Base-by-base conservation (phyloP, 2,797 vertebrate genomes). In the Melanotaenia maccullochi region DNA sequence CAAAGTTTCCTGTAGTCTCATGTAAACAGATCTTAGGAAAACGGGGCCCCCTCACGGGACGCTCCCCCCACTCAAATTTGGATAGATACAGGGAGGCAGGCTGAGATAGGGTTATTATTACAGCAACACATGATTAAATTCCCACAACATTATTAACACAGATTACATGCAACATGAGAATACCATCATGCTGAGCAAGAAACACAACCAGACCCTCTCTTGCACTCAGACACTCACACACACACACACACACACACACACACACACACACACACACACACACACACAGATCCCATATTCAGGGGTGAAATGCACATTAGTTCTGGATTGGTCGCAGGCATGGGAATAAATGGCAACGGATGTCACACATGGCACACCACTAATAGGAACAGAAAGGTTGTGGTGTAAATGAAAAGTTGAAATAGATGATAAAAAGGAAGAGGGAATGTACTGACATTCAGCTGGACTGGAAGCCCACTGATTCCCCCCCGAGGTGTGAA, bases 11-110 rank as follows among this genome's bases (percentile, higher is more conserved):
- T 71, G 78, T 84, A 79, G 80, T 87, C 65, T 72, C 56, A 70
- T 87, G 89, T 92, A 86, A 92, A 86, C 84, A 75, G 80, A 88
- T 87, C 74, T 87, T 82, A 76, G 83, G 82, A 76, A 89, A 87
- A 85, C 69, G 25, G 66, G 83, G 83, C 42, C 12, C 79, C 63
- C 66, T 75, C 13, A 44, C 76, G 14, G 4, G 38, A 44, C 14
- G 4, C 5, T 4, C 40, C 16, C 40, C 4, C 16, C 40, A 5
- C 40, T 1, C 40, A 44, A 44, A 0, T 89, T 89, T 71, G 44
- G 69, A 71, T 36, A 13, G 70, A 77, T 9, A 4, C 35, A 24
- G 30, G 6, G 49, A 67, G 63, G 59, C 52, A 57, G 76, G 68
- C 57, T 64, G 59, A 71, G 63, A 75, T 22, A 59, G 49, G 51